phyloP scores from a whole-genome alignment of 1,140 invertebrate species.

The Zaprionus tsacasi region DNA sequence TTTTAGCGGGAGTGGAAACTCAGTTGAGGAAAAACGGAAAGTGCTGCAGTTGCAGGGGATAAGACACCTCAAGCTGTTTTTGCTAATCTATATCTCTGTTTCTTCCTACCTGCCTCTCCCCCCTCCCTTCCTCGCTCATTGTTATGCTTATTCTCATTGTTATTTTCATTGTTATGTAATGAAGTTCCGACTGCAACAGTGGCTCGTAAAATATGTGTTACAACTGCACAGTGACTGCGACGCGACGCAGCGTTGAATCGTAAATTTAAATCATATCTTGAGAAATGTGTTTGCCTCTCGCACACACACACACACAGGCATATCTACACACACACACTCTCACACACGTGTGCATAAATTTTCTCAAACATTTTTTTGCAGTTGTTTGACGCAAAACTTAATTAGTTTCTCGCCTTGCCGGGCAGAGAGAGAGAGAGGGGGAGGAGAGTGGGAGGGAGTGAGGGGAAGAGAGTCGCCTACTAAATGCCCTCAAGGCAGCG shows the following conservation, averaged over 20 bases:
- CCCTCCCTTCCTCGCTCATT: too few species aligned
- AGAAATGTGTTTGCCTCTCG: slow-evolving; percentile 35
- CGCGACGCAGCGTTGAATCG: slow-evolving; percentile 10
- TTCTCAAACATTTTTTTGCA: slow-evolving; percentile 50
- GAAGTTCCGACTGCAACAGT: slow-evolving; percentile 20
- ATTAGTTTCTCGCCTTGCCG: slow-evolving; percentile 64
- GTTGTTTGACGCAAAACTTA: slow-evolving; percentile 73
- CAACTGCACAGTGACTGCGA: not conserved
- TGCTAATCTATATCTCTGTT: not conserved
- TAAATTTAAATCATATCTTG: slow-evolving; percentile 41
- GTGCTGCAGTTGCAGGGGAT: not conserved
- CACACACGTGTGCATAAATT: slow-evolving; percentile 58
- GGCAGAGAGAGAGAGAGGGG: not conserved
- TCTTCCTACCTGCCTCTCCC: not conserved
- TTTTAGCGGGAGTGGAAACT: not conserved
- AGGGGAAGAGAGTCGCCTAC: not conserved
- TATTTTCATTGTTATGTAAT: slow-evolving; percentile 6
- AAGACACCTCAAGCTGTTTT: not conserved
- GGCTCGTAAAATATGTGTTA: slow-evolving; percentile 37
- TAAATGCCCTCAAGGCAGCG: slow-evolving; percentile 26
- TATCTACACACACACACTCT: slow-evolving; percentile 5
- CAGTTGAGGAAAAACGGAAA: not conserved
- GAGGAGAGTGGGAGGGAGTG: not conserved
- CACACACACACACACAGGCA: slow-evolving; percentile 27
- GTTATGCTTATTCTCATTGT: not conserved